phyloP scores from a whole-genome alignment of 2,888 invertebrate species.

The Cantharis rustica region DNA sequence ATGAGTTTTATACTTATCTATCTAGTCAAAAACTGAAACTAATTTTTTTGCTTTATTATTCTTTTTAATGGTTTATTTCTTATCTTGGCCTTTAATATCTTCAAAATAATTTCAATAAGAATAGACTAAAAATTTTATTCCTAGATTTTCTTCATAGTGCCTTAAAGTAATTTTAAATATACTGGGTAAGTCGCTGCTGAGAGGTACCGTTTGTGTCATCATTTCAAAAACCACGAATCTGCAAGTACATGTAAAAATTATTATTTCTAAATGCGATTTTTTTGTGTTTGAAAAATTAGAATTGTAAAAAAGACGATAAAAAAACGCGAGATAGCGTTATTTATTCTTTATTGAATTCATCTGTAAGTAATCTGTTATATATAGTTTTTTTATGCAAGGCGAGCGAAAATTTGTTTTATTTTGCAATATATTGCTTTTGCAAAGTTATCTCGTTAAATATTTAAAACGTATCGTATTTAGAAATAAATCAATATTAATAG shows the following conservation, averaged over 20 bases:
- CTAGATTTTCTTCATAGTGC: neutral
- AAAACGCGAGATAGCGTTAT: no score
- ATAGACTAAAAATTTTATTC: neutral
- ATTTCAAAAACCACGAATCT: no score
- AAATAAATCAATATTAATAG: no score
- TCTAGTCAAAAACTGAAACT: neutral
- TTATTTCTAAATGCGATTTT: no score
- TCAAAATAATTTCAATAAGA: neutral
- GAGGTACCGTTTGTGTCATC: neutral
- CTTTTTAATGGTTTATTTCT: neutral
- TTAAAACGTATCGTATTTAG: no score
- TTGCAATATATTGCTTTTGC: neutral
- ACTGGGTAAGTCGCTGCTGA: neutral
- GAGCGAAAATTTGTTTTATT: no score
- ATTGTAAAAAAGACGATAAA: no score
- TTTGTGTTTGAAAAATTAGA: no score
- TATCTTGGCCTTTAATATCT: neutral
- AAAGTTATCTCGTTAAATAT: neutral
- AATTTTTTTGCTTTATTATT: neutral
- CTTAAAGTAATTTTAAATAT: neutral
- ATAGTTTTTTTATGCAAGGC: no score
- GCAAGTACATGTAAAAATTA: no score
- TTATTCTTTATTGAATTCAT: no score
- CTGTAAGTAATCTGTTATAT: no score
- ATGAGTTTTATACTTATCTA: neutral